phyloP scores from a whole-genome alignment of 2,113 vertebrate species.

The Rhegmatorhina hoffmannsi region DNA sequence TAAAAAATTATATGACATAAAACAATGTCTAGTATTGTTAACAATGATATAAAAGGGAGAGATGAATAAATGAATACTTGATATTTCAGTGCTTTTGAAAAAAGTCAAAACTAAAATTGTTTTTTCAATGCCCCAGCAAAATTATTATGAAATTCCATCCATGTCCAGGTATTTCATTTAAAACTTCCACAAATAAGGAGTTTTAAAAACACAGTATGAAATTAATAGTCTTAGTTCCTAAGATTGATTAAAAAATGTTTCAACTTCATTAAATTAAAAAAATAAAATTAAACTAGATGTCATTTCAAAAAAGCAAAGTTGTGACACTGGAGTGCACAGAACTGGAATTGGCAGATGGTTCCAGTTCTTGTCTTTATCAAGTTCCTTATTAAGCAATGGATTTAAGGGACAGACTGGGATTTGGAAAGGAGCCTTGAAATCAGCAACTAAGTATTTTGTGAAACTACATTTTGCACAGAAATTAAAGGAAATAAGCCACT shows the following conservation, averaged over 20 bases:
- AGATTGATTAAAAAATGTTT: background rate
- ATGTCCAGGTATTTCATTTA: background rate
- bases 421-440: background rate
- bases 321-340: background rate
- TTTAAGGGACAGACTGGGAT: background rate
- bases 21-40: conserved; percentile 41
- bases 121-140: background rate
- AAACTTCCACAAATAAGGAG: background rate
- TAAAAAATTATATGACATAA: conserved; percentile 50
- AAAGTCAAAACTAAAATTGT: background rate
- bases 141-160: background rate
- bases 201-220: background rate
- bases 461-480: background rate
- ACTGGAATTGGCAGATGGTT: background rate
- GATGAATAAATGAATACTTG: conserved; percentile 14
- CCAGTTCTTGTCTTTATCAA: background rate
- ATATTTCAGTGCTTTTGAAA: background rate
- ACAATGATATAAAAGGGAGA: conserved; percentile 39
- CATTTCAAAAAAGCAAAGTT: background rate
- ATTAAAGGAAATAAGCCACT: background rate
- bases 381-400: background rate
- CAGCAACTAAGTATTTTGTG: background rate
- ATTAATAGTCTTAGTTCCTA: background rate
- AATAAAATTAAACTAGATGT: background rate
- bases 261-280: background rate